phyloP scores from a whole-genome alignment of 2,888 invertebrate genomes.

The Apeira syringaria region DNA sequence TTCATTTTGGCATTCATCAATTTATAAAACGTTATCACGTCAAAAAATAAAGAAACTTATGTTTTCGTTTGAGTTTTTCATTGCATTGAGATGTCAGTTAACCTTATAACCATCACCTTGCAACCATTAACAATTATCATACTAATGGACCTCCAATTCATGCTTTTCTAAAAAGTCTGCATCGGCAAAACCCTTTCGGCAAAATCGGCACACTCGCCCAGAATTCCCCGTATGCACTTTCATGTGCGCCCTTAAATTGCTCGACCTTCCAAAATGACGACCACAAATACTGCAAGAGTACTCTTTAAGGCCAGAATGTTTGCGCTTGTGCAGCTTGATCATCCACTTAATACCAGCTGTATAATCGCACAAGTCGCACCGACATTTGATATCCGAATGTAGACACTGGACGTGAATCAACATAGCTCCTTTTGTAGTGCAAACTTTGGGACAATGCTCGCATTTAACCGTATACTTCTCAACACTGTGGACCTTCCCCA shows the following conservation, averaged over 20 bases:
- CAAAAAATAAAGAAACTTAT: no score
- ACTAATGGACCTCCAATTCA: conserved; percentile 48
- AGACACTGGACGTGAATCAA: conserved; percentile 75
- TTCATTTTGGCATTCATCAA: no score
- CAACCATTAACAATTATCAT: conserved; percentile 34
- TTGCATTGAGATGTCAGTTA: no score
- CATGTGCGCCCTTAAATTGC: conserved; percentile 67
- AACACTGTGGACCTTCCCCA: conserved; percentile 66
- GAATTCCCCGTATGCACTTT: conserved; percentile 60
- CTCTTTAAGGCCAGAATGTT: conserved; percentile 73
- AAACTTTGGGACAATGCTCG: conserved; percentile 67
- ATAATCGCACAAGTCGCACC: conserved; percentile 65
- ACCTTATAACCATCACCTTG: no score
- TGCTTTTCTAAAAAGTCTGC: conserved; percentile 48
- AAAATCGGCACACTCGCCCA: conserved; percentile 61
- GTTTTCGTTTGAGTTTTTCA: no score
- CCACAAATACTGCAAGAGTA: conserved; percentile 83
- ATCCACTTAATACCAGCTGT: conserved; percentile 59
- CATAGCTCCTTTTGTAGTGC: conserved; percentile 78
- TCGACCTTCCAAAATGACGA: conserved; percentile 78
- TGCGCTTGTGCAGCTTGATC: conserved; percentile 68
- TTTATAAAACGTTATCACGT: no score
- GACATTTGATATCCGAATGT: conserved; percentile 59
- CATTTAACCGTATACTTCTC: conserved; percentile 63
- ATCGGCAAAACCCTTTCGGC: conserved; percentile 54